Percentiles rank a stretch among this genome's conserved stretches.
Conservation (phyloP, 2,113 vertebrate genomes). For the Drymodes brunneopygia region DNA sequence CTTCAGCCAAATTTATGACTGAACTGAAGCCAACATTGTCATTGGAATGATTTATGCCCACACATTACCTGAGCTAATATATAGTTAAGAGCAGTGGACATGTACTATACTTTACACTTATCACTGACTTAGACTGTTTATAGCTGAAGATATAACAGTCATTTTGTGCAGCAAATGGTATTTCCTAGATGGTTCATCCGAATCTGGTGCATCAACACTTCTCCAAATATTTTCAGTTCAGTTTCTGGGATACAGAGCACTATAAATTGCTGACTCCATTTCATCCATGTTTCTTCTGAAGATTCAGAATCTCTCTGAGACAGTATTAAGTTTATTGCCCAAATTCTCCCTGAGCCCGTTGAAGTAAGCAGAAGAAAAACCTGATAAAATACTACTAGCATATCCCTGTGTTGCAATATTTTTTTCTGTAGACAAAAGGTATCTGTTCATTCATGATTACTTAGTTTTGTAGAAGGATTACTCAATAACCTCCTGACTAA, state of each 20-base stretch:
- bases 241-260: background rate
- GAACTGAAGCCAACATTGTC: background rate
- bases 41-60: background rate
- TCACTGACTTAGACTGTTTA: background rate
- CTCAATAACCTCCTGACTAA: background rate
- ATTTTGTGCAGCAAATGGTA: background rate
- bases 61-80: background rate
- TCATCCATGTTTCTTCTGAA: background rate
- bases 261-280: background rate
- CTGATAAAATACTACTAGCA: background rate
- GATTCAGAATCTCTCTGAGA: background rate
- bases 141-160: background rate
- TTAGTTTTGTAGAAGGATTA: background rate
- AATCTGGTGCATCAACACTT: background rate
- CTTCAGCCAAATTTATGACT: background rate
- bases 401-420: background rate
- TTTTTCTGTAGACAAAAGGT: background rate
- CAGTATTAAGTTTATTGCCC: fast-evolving
- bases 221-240: background rate
- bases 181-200: background rate
- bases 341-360: fast-evolving
- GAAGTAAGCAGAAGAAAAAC: background rate
- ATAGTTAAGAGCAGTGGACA: background rate
- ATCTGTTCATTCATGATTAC: background rate
- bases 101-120: background rate